phyloP scores from a whole-genome alignment of 2,113 vertebrate genomes.

The Lutjanus erythropterus region DNA sequence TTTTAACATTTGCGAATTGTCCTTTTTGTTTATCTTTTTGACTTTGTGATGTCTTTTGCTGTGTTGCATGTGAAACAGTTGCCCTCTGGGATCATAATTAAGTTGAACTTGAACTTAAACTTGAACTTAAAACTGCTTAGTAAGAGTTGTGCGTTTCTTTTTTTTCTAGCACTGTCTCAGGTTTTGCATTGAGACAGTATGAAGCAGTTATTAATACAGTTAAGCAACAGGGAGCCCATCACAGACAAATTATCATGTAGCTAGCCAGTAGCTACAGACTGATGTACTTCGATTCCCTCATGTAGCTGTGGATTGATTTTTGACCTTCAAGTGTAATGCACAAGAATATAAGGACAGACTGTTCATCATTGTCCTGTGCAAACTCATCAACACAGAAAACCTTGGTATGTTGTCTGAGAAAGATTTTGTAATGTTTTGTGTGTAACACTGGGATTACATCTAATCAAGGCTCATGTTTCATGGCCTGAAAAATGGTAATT shows the following conservation, averaged over 20 bases:
- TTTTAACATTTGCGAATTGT: too few species aligned
- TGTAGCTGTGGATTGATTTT: constrained; percentile 32
- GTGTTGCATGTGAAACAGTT: too few species aligned
- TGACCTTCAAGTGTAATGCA: constrained; percentile 32
- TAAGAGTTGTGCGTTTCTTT: background rate
- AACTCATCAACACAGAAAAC: constrained; percentile 7
- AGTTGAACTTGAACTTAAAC: too few species aligned
- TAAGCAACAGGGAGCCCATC: background rate
- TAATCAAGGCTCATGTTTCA: background rate
- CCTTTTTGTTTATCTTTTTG: too few species aligned
- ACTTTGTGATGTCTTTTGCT: too few species aligned
- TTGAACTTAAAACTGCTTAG: background rate
- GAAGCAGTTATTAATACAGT: background rate
- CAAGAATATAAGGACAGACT: background rate
- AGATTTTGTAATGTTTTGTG: background rate
- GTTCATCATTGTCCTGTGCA: constrained; percentile 24
- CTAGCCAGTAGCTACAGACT: background rate
- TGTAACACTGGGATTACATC: background rate
- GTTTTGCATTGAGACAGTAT: background rate
- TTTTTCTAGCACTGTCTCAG: background rate
- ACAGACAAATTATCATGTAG: background rate
- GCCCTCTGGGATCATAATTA: too few species aligned
- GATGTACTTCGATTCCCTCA: constrained; percentile 2
- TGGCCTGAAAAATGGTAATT: background rate
- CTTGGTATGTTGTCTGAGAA: background rate